Percentiles rank a stretch among this genome's conserved stretches.
Evolutionary conservation across 2,797 vertebrate species (phyloP).

Genomic region (Kryptolebias ocellatus): DNA sequence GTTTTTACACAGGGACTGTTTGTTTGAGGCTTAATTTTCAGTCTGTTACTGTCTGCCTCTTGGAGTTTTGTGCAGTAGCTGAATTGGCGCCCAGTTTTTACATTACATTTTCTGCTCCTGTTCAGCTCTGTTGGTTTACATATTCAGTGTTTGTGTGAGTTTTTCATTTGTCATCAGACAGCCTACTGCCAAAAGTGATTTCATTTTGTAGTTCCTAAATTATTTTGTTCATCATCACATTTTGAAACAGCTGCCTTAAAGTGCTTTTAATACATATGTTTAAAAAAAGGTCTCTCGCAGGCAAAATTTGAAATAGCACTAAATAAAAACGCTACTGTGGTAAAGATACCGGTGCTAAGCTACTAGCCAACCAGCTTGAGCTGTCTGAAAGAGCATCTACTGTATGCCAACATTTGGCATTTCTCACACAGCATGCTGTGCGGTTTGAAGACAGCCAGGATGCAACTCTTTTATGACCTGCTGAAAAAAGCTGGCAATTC

Average conservation of each 20-base stretch:
- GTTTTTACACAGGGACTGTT: too few species aligned
- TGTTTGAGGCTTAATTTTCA: too few species aligned
- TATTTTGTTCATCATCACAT: slow-evolving; percentile 13
- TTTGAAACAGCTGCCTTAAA: slow-evolving; percentile 24
- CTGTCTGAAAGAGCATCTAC: slow-evolving; percentile 25
- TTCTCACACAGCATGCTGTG: slow-evolving; percentile 20
- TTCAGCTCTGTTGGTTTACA: too few species aligned
- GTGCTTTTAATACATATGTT: slow-evolving; percentile 9
- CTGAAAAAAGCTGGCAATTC: slow-evolving; percentile 57
- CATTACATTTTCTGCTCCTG: too few species aligned
- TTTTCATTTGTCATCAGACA: slow-evolving; percentile 15
- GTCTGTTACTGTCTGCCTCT: too few species aligned
- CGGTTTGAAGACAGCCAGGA: slow-evolving; percentile 48
- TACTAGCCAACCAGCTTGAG: slow-evolving; percentile 34
- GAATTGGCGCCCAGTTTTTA: too few species aligned
- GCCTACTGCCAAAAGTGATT: slow-evolving; percentile 22
- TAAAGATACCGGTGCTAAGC: slow-evolving; percentile 2
- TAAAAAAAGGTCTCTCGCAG: slow-evolving; percentile 15
- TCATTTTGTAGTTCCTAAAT: slow-evolving; percentile 27
- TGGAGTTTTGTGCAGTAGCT: too few species aligned
- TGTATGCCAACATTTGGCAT: slow-evolving; percentile 14
- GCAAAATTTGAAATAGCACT: not conserved
- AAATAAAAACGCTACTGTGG: slow-evolving; percentile 26
- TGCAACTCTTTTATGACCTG: slow-evolving; percentile 49
- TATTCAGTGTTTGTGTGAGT: not conserved